These are phyloP conservation scores for Nettapus auritus DNA, from an alignment of 2,113 vertebrate genomes.

Conservation along the genomic window DNA sequence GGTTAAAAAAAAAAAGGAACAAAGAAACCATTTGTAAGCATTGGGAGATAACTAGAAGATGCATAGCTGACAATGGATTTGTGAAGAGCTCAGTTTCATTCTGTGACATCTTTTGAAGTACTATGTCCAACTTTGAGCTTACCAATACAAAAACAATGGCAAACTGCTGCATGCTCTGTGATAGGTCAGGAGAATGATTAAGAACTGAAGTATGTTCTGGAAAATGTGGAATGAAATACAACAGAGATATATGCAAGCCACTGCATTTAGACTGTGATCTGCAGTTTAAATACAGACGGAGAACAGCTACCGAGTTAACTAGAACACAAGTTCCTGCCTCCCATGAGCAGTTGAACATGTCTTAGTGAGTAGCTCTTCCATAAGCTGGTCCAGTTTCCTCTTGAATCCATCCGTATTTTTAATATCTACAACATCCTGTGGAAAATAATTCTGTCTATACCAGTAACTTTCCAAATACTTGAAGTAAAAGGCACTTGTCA, in stretches of 20 bases:
- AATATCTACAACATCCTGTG: neutral
- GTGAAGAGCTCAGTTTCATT: neutral
- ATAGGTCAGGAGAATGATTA: neutral
- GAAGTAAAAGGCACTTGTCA: neutral
- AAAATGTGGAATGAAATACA: neutral
- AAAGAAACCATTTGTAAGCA: neutral
- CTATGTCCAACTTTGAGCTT: neutral
- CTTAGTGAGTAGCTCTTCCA: neutral
- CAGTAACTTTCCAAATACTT: neutral
- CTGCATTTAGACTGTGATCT: neutral
- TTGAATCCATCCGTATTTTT: neutral
- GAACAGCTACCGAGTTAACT: neutral
- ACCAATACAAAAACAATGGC: neutral
- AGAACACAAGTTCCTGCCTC: neutral
- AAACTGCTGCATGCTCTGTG: neutral
- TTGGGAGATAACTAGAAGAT: neutral
- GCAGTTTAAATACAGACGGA: neutral
- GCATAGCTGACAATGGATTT: neutral
- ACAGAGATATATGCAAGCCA: rapidly evolving
- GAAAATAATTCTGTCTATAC: neutral
- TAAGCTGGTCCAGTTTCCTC: neutral
- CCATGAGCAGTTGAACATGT: neutral
- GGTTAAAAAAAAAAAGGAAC: neutral
- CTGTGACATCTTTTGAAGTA: neutral
- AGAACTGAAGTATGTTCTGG: neutral